phyloP scores from a whole-genome alignment of 2,888 invertebrate genomes.

The Stenolophus ochropezus region DNA sequence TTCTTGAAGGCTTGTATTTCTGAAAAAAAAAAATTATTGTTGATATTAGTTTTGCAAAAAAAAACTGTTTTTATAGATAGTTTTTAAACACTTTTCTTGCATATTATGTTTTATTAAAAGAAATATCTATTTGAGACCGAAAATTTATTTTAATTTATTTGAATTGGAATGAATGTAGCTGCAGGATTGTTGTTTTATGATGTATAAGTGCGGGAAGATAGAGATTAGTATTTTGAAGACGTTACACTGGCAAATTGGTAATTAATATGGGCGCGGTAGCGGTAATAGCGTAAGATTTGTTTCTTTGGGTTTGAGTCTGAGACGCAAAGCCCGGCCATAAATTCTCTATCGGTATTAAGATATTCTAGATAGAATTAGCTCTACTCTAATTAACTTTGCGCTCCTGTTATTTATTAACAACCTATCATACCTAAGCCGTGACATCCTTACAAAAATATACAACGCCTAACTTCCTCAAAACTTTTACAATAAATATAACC shows the following conservation, averaged over 20 bases:
- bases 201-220: too few species aligned
- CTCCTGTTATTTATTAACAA: slow-evolving; percentile 2
- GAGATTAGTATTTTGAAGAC: slow-evolving; percentile 30
- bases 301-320: slow-evolving; percentile 12
- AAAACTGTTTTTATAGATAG: too few species aligned
- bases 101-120: too few species aligned
- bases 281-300: slow-evolving; percentile 38
- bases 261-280: slow-evolving; percentile 21
- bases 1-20: too few species aligned
- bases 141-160: too few species aligned
- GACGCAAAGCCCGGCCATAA: slow-evolving; percentile 40
- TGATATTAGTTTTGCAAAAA: too few species aligned
- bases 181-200: too few species aligned
- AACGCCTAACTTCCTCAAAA: neutral
- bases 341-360: slow-evolving; percentile 39
- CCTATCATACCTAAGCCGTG: neutral
- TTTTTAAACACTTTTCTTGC: too few species aligned
- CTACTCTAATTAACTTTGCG: slow-evolving; percentile 25
- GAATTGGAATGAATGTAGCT: too few species aligned
- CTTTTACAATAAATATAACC: neutral
- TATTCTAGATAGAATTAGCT: slow-evolving; percentile 41
- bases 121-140: too few species aligned
- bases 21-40: too few species aligned
- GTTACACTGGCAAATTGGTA: slow-evolving; percentile 15
- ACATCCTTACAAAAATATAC: neutral